These are phyloP conservation scores for Pluvianellus socialis DNA, from an alignment of 2,113 vertebrate species.

Conservation along the genomic window DNA sequence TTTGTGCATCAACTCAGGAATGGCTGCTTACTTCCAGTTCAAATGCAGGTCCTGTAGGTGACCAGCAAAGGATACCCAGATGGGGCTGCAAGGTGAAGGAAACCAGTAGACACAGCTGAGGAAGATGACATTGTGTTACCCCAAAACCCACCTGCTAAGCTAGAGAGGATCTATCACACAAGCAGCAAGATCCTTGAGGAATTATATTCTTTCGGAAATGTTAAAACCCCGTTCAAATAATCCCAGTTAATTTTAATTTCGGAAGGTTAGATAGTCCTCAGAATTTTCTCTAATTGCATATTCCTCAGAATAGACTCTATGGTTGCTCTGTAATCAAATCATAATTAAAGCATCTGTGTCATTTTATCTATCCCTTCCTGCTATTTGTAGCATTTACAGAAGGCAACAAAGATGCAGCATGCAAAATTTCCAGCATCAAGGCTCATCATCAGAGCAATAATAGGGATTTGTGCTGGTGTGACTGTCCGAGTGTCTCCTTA, in stretches of 20 bases:
- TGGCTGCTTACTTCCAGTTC: background rate
- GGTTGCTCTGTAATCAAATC: slow-evolving; percentile 58
- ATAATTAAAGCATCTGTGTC: slow-evolving; percentile 63
- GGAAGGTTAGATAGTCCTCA: slow-evolving; percentile 45
- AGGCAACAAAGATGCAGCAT: slow-evolving; percentile 8
- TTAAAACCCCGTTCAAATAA: slow-evolving; percentile 11
- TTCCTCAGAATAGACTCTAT: slow-evolving; percentile 53
- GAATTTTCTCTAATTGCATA: slow-evolving; percentile 46
- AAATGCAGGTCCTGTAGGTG: rapidly evolving
- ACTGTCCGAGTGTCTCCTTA: background rate
- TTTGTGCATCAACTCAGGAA: background rate
- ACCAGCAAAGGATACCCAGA: background rate
- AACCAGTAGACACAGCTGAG: background rate
- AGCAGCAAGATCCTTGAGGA: slow-evolving; percentile 16
- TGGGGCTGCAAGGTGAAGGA: background rate
- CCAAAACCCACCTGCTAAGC: background rate
- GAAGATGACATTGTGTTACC: background rate
- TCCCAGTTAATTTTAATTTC: slow-evolving; percentile 55
- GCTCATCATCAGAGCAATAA: background rate
- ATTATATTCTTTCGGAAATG: background rate
- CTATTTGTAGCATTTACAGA: slow-evolving; percentile 5
- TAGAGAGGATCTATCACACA: background rate
- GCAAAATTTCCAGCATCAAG: background rate
- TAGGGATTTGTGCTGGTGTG: background rate
- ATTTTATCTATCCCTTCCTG: slow-evolving; percentile 42